Evolutionary conservation across 2,888 invertebrate species (phyloP).

Genomic region (Hirtodrosophila alboralis): DNA sequence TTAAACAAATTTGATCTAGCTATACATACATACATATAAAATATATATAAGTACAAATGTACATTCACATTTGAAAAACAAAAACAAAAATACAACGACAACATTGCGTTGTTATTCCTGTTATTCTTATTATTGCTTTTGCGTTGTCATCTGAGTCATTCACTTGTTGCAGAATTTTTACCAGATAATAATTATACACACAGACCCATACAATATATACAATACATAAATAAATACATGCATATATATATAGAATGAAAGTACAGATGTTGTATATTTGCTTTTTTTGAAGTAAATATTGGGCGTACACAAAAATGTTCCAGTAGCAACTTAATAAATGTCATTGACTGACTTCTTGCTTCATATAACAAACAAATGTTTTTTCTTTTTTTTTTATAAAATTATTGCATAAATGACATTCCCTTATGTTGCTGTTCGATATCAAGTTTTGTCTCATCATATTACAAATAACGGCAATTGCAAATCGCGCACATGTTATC

Average conservation of each 20-base stretch:
- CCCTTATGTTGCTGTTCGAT: slow-evolving; percentile 5
- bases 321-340: slow-evolving; percentile 63
- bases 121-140: slow-evolving; percentile 57
- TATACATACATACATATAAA: slow-evolving; percentile 3
- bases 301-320: slow-evolving; percentile 42
- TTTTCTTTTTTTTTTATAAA: too few species aligned
- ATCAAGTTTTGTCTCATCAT: slow-evolving; percentile 18
- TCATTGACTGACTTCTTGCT: slow-evolving; percentile 61
- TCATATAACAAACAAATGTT: neutral
- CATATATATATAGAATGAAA: slow-evolving; percentile 23
- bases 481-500: slow-evolving; percentile 43
- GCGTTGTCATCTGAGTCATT: slow-evolving; percentile 66
- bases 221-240: slow-evolving; percentile 4
- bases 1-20: slow-evolving; percentile 47
- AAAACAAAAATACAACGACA: slow-evolving; percentile 44
- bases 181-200: slow-evolving; percentile 63
- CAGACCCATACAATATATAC: slow-evolving; percentile 7
- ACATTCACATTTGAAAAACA: slow-evolving; percentile 34
- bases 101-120: slow-evolving; percentile 52
- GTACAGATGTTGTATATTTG: slow-evolving; percentile 40
- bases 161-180: slow-evolving; percentile 75
- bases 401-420: slow-evolving; percentile 26
- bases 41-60: slow-evolving; percentile 12
- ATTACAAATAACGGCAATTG: slow-evolving; percentile 39
- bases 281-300: slow-evolving; percentile 24